Evolutionary conservation across 2,113 vertebrate species (phyloP), one percentile per base, ranked within the genome.

Genomic region (Ptilorrhoa leucosticta): DNA sequence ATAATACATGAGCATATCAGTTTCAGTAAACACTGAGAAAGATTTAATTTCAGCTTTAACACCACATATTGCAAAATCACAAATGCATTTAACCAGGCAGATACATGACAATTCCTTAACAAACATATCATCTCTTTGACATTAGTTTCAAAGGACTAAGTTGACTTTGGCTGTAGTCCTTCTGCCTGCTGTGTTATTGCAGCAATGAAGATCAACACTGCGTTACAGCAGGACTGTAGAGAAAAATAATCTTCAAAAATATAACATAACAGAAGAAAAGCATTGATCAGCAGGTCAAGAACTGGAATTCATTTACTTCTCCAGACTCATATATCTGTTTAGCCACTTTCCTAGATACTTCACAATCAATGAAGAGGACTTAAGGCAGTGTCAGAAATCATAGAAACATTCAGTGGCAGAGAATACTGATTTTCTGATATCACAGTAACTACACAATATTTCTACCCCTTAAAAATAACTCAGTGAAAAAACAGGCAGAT

Each of bases 21-120:
- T 65, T 95, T 94, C 87, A 93, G 9, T 47, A 94, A 81, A 96
- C 87, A 95, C 56, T 0, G 9, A 77, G 87, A 82, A 7, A 80
- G 68, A 70, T 84, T 96, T 95, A 90, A 90, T 88, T 92, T 93
- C 73, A 76, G 58, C 68, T 91, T 94, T 86, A 91, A 91, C 72
- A 86, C 42, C 73, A 84, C 53, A 24, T 40, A 91, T 24, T 89
- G 84, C 70, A 75, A 95, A 91, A 84, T 93, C 89, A 96, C 51
- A 89, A 91, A 81, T 73, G 40, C 56, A 87, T 90, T 94, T 69
- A 84, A 77, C 50, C 42, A 68, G 82, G 58, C n/a, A 4, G 42
- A 63, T 83, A 80, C 79, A 54, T 14, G 82, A 92, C 76, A 90
- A 77, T 71, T 87, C 56, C 56, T 75, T 88, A 85, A 85, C 68